Evolutionary conservation across 2,113 vertebrate genomes (phyloP).

Genomic region (Halcyon senegalensis): DNA sequence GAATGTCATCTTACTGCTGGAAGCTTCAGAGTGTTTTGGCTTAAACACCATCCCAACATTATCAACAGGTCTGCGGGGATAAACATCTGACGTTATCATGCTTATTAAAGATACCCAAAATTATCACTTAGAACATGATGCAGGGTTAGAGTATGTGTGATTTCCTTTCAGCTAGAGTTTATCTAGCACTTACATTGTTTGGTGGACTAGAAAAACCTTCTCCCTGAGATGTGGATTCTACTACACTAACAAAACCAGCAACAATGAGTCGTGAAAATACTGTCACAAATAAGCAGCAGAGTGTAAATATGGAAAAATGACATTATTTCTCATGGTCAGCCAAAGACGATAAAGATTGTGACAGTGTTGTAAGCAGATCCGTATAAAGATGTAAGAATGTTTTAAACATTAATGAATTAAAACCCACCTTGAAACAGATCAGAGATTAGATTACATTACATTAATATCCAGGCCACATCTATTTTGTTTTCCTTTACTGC

Average conservation of each 20-base stretch:
- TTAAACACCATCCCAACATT: background rate
- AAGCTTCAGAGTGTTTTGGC: background rate
- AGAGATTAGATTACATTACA: background rate
- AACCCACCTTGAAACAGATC: background rate
- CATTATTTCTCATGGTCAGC: background rate
- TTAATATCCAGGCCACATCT: background rate
- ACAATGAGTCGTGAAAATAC: background rate
- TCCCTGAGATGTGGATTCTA: background rate
- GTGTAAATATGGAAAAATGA: background rate
- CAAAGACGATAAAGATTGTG: background rate
- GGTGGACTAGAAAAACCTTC: background rate
- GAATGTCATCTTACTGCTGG: background rate
- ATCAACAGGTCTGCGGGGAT: background rate
- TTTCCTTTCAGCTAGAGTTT: background rate
- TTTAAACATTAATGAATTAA: background rate
- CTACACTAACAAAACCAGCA: accelerated
- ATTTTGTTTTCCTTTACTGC: background rate
- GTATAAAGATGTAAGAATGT: no score
- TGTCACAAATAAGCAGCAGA: background rate
- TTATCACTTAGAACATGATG: background rate
- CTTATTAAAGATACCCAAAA: background rate
- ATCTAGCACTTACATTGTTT: background rate
- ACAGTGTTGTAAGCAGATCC: background rate
- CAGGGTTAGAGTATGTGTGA: background rate
- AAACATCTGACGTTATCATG: background rate